Base-by-base conservation (phyloP, 2,797 vertebrate genomes). In the Enteromius radiatus region DNA sequence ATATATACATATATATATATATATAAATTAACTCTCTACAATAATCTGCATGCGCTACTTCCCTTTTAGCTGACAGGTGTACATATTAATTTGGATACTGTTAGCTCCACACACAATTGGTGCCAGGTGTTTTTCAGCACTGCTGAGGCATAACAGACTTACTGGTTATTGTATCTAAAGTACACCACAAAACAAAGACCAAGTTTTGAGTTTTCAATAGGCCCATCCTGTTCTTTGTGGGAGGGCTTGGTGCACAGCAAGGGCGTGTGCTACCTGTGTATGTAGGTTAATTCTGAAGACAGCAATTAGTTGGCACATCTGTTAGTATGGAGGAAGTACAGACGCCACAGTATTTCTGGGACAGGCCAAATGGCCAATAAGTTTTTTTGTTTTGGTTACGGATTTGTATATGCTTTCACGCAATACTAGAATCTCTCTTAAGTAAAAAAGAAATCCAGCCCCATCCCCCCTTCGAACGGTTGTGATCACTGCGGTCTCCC, bases 401-500 rank as follows among this genome's bases (percentile, higher is more conserved):
- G 4, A 67, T 45, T 38, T 38, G 49, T 41, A 56, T 26, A 61
- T 31, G 36, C 11, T 63, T 73, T 38, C 3, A 12, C 0, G 3
- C 17, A 61, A 63, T 26, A 61, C 9, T 63, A 14, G 8, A 73
- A 81, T 63, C 14, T 80, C 79, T 33, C 28, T 5, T 3, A 23
- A 26, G 21, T 36, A 26, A 21, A 56, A 61, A 10, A 36, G 47
- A 71, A 80, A 36, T 33, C 12, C 28, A 31, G 70, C 31, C 56
- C 63, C 63, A 10, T 64, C 54, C 74, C 19, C 43, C 49, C 7
- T 31, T 71, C 31, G 31, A 36, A 26, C 69, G 17, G 45, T 81
- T 83, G 83, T 90, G 87, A 91, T 90, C 86, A 89, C 88, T 87
- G 74, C 86, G 9, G 91, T 94, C 89, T 76, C 92, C 91, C 94